Evolutionary conservation across 2,888 invertebrate genomes (phyloP).

Genomic region (Orchesellides sinensis): DNA sequence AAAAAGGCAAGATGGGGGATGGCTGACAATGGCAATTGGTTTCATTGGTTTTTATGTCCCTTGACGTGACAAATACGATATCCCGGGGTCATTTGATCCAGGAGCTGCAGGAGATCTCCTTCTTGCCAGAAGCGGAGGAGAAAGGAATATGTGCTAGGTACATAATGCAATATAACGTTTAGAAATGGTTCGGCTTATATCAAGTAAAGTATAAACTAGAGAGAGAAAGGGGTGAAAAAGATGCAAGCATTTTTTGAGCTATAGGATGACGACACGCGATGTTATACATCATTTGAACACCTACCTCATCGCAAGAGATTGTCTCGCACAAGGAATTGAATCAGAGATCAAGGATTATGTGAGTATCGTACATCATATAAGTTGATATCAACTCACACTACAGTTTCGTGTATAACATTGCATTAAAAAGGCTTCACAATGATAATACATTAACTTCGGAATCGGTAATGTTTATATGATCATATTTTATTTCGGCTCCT

Average conservation of each 20-base stretch:
- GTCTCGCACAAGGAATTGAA: constrained; percentile 46
- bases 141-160: neutral
- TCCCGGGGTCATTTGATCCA: constrained; percentile 75
- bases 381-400: neutral
- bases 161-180: neutral
- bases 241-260: constrained; percentile 40
- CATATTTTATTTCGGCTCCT: constrained; percentile 56
- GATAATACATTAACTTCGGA: constrained; percentile 24
- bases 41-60: constrained; percentile 72
- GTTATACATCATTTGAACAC: constrained; percentile 51
- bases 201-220: constrained; percentile 18
- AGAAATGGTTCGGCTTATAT: neutral
- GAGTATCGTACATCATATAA: neutral
- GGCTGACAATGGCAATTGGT: constrained; percentile 74
- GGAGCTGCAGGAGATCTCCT: constrained; percentile 72
- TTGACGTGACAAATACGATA: constrained; percentile 74
- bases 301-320: constrained; percentile 35
- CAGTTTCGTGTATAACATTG: constrained; percentile 23
- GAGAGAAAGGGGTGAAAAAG: constrained; percentile 56
- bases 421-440: constrained; percentile 28
- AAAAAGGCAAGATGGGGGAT: constrained; percentile 61
- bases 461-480: constrained; percentile 56
- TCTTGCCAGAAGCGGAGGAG: constrained; percentile 71
- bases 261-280: constrained; percentile 48
- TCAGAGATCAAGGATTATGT: constrained; percentile 25